phyloP scores from a whole-genome alignment of 2,888 invertebrate species.

The Thereva nobilitata region DNA sequence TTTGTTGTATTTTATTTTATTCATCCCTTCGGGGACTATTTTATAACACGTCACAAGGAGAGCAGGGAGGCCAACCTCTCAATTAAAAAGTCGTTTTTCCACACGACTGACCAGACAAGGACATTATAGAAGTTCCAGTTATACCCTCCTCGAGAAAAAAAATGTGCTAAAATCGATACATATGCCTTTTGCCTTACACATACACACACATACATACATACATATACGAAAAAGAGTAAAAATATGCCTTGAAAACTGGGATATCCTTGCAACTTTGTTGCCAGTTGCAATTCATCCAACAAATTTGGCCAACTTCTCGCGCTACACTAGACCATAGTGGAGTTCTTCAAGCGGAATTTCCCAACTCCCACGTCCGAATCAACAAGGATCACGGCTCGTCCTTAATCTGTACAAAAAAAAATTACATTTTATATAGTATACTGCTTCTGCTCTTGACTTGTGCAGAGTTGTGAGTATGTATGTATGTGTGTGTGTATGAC shows the following conservation, averaged over 20 bases:
- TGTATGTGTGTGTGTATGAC: slow-evolving; percentile 19
- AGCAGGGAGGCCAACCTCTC: slow-evolving; percentile 43
- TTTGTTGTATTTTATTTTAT: too few relatives aligned
- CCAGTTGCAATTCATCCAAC: slow-evolving; percentile 17
- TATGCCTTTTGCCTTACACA: neutral
- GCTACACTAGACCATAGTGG: neutral
- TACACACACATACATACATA: neutral
- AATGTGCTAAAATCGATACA: slow-evolving; percentile 10
- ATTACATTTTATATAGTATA: slow-evolving; percentile 11
- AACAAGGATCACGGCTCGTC: too few relatives aligned
- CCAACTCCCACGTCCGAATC: neutral
- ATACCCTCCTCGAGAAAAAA: slow-evolving; percentile 5
- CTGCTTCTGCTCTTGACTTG: slow-evolving; percentile 11
- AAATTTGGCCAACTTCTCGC: slow-evolving; percentile 8
- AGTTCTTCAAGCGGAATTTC: neutral
- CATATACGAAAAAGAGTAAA: neutral
- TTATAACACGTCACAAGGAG: neutral
- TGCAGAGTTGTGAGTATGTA: too few relatives aligned
- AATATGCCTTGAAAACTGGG: neutral
- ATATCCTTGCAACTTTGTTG: slow-evolving; percentile 22
- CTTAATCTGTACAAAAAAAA: too few relatives aligned
- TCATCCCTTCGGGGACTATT: too few relatives aligned
- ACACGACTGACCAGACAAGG: slow-evolving; percentile 54
- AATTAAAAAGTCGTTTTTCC: slow-evolving; percentile 58
- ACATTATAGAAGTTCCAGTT: slow-evolving; percentile 7